phyloP scores from a whole-genome alignment of 2,113 vertebrate species.

The Kryptolebias marmoratus region DNA sequence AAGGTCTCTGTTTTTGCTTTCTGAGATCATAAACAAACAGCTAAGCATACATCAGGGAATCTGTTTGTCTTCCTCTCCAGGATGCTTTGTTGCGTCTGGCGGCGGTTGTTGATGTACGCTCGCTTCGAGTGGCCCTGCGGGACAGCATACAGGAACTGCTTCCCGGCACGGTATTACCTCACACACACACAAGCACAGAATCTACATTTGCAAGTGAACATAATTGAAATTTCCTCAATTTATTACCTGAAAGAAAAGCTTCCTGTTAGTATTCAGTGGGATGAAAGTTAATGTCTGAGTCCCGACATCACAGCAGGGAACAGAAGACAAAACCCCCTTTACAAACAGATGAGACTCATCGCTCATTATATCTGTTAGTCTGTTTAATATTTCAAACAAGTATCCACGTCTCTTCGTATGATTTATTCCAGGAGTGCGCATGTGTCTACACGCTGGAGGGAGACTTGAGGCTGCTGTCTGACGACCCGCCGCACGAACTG shows the following conservation, averaged over 20 bases:
- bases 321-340: slow-evolving; percentile 15
- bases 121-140: slow-evolving; percentile 82
- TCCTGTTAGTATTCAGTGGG: slow-evolving; percentile 22
- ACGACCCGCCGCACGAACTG: slow-evolving; percentile 88
- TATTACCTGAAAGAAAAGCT: slow-evolving; percentile 12
- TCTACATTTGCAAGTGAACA: slow-evolving; percentile 15
- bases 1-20: slow-evolving; percentile 36
- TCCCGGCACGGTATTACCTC: slow-evolving; percentile 75
- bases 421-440: slow-evolving; percentile 84
- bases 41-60: slow-evolving; percentile 47
- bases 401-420: slow-evolving; percentile 3
- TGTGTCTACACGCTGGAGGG: slow-evolving; percentile 89
- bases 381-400: slow-evolving; percentile 38
- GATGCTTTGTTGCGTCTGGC: slow-evolving; percentile 88
- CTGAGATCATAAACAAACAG: slow-evolving; percentile 48
- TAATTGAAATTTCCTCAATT: slow-evolving; percentile 34
- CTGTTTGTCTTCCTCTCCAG: slow-evolving; percentile 77
- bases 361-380: slow-evolving; percentile 35
- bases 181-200: slow-evolving; percentile 18
- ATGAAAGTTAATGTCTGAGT: background rate
- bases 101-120: slow-evolving; percentile 76
- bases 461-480: slow-evolving; percentile 84
- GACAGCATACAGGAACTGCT: slow-evolving; percentile 84
- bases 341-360: slow-evolving; percentile 35
- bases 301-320: slow-evolving; percentile 15